phyloP scores from a whole-genome alignment of 2,797 vertebrate genomes.

The Gallinago stenura region DNA sequence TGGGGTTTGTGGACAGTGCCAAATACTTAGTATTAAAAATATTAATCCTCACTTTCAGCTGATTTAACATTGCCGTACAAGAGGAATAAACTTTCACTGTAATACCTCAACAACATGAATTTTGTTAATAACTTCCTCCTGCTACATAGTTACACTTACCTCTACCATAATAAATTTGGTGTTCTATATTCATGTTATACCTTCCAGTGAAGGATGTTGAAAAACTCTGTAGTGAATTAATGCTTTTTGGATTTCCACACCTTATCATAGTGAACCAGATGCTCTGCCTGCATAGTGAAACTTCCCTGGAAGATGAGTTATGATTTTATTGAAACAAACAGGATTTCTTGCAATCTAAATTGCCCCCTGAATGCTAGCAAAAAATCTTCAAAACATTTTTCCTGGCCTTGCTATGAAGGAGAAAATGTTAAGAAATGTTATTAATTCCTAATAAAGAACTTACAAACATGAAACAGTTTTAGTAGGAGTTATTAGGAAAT shows the following conservation, averaged over 20 bases:
- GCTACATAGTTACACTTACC: neutral
- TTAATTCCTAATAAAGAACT: neutral
- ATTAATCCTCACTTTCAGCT: neutral
- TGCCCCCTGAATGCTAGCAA: neutral
- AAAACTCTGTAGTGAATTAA: neutral
- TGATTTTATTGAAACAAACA: constrained; percentile 20
- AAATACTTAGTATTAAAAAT: neutral
- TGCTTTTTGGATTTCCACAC: neutral
- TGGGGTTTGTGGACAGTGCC: neutral
- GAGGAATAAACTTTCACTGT: neutral
- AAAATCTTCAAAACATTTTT: neutral
- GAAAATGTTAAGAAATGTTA: neutral
- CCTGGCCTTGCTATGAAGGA: neutral
- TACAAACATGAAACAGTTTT: neutral
- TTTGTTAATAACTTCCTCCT: neutral
- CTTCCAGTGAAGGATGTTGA: neutral
- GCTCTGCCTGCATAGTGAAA: neutral
- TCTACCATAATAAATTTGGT: neutral
- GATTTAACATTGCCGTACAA: neutral
- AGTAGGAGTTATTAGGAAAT: neutral
- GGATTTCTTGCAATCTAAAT: neutral
- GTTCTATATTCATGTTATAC: neutral
- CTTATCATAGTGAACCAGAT: neutral
- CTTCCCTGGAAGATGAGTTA: neutral
- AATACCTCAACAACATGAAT: neutral